Base-by-base conservation (phyloP, 2,113 vertebrate species). In the Oncorhynchus mykiss region DNA sequence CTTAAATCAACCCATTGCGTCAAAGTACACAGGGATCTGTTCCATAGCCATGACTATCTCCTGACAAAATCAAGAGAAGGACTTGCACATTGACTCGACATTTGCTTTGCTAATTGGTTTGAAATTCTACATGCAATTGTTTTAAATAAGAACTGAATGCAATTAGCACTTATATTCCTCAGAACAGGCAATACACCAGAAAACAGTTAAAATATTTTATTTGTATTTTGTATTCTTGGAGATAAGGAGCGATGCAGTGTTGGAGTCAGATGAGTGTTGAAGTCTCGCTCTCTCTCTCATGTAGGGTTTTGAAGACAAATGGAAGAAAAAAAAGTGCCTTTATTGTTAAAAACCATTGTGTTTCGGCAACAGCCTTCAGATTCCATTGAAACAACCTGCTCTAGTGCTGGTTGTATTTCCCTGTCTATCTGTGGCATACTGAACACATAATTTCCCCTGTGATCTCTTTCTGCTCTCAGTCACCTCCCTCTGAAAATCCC, bases 81-180 rank as follows among this genome's bases (percentile, higher is more conserved):
- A 82, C 79, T 82, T 84, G 72, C 59, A 73, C 34, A 69, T 76
- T 62, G 72, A 31, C 45, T 67, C 73, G 73, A 12, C 73, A 54
- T 14, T 78, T 4, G 7, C 22, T 80, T 77, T 76, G 9, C 54
- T 54, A 72, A 76, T 78, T 71, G 78, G 66, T 73, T 78, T 27
- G 78, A 82, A 82, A 85, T 82, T 87, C 74, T 83, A 71, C 72
- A 75, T 74, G 79, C 80, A 77, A 64, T 85, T 80, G 81, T 85
- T 86, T 82, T 70, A 81, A 86, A 80, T 59, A 80, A 79, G 67
- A 66, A 72, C 54, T 70, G 68, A 67, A 83, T 79, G 86, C 45
- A 14, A 78, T 84, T 79, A 59, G 77, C 72, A 76, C 78, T 83
- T 18, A 76, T 87, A 78, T 82, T 84, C 62, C 49, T 62, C 71